Evolutionary conservation across 35 echinoderm and acorn worm species (phyloP).

Genomic region (Diadema setosum): DNA sequence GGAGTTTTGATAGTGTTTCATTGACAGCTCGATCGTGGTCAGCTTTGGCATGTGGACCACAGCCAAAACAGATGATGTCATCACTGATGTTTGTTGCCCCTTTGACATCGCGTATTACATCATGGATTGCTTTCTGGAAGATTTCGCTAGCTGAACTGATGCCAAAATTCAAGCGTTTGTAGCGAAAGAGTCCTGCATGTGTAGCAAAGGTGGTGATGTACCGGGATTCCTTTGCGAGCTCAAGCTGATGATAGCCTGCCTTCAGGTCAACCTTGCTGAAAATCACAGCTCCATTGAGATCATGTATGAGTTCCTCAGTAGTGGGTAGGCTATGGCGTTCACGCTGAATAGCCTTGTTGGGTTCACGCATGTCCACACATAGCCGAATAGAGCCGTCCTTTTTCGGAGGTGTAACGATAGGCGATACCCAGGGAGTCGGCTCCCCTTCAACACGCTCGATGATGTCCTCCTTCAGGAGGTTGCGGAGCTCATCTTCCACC

Average conservation of each 20-base stretch:
- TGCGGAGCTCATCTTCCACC: slow-evolving; percentile 23
- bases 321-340: slow-evolving; percentile 50
- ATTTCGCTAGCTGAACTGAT: slow-evolving; percentile 37
- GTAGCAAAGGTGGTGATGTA: slow-evolving; percentile 68
- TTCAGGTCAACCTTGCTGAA: slow-evolving; percentile 43
- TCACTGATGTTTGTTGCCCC: slow-evolving; percentile 43
- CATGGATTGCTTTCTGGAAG: slow-evolving; percentile 26
- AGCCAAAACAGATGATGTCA: slow-evolving; percentile 36
- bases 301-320: slow-evolving; percentile 45
- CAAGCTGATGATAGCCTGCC: slow-evolving; percentile 54
- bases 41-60: neutral
- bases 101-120: slow-evolving; percentile 4
- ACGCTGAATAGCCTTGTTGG: slow-evolving; percentile 53
- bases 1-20: neutral
- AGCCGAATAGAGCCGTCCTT: slow-evolving; percentile 12
- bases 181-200: neutral
- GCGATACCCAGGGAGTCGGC: slow-evolving; percentile 47
- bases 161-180: slow-evolving; percentile 52
- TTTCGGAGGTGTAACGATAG: slow-evolving; percentile 21
- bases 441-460: slow-evolving; percentile 1
- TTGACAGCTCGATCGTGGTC: slow-evolving; percentile 7
- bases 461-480: slow-evolving; percentile 19
- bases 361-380: slow-evolving; percentile 48
- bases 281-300: slow-evolving; percentile 36
- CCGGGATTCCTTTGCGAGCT: slow-evolving; percentile 1